Evolutionary conservation across 2,888 invertebrate species (phyloP).

Genomic region (Mythimna ferrago): DNA sequence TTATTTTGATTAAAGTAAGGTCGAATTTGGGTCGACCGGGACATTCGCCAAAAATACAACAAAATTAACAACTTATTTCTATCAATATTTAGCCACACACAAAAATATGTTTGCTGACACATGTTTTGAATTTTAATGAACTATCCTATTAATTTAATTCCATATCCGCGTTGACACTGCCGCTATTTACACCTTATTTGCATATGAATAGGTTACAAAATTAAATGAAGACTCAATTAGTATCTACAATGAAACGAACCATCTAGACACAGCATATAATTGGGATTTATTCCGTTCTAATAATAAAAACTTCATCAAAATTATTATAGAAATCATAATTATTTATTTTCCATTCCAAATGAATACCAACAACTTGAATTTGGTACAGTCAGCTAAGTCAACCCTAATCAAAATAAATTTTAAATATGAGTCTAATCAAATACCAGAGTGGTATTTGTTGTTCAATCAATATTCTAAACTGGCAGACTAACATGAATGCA

Average conservation of each 20-base stretch:
- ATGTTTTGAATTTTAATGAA: constrained; percentile 26
- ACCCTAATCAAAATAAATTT: too few relatives aligned
- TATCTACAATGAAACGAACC: neutral
- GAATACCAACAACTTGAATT: too few relatives aligned
- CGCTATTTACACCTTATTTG: constrained; percentile 13
- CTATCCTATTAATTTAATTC: neutral
- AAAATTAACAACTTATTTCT: neutral
- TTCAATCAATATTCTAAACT: too few relatives aligned
- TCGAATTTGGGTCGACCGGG: neutral
- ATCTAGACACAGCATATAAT: neutral
- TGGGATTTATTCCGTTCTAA: too few relatives aligned
- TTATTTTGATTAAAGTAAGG: neutral
- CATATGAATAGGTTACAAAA: constrained; percentile 15
- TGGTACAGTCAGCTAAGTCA: too few relatives aligned
- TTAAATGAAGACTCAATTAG: constrained; percentile 4
- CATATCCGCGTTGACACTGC: neutral
- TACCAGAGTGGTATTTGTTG: too few relatives aligned
- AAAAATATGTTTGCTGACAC: neutral
- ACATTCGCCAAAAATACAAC: neutral
- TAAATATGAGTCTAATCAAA: too few relatives aligned
- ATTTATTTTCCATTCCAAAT: too few relatives aligned
- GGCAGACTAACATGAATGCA: too few relatives aligned
- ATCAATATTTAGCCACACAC: neutral
- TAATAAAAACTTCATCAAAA: too few relatives aligned
- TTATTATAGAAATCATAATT: too few relatives aligned